Base-by-base conservation (phyloP, 2,113 vertebrate genomes). In the Tiliqua scincoides region DNA sequence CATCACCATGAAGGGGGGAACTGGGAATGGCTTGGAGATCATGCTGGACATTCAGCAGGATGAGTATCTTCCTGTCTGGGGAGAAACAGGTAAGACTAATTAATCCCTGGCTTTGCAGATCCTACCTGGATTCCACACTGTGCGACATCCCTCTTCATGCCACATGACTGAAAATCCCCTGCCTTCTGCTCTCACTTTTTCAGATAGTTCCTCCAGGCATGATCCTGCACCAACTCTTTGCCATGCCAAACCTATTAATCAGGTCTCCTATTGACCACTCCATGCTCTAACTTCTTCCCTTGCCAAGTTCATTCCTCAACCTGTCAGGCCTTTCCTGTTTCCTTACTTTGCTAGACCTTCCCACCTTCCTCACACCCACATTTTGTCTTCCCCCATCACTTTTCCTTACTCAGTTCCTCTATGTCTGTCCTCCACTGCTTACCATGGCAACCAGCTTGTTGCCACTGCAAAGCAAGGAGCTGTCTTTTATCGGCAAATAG, bases 41-140 rank as follows among this genome's bases (percentile, higher is more conserved):
- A 99, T 99, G 99, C 90, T 99, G 94, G 99, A 99, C 89, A 99
- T 99, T 86, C 99, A 99, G 94, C 98, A 99, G 95, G 98, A 99
- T 7, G 98, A 99, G 92, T 99, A 99, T 92, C 95, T 99, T 93
- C 99, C 99, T 0, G 98, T 99, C 1, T 99, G 99, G 99, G 99
- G 98, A 88, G 99, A 99, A 87, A 99, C 99, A 18, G 99, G 99
- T 99, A 96, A 93, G 95, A 14, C 82, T 1, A 40, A 12, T 68
- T 1, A 40, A 12, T 68, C 57, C 27, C 15, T 68, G n/a, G 2
- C 9, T 21, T 52, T 37, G 48, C 80, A 17, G 4, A 48, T 54
- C 27, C 14, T 27, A 25, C 15, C 14, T 40, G 17, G 27, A 1
- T 35, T 79, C 3, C 0, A 32, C 32, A 1, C 0, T 18, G 12